These are phyloP conservation scores for Drosophila lini DNA, from an alignment of 1,140 invertebrate species.

Conservation along the genomic window DNA sequence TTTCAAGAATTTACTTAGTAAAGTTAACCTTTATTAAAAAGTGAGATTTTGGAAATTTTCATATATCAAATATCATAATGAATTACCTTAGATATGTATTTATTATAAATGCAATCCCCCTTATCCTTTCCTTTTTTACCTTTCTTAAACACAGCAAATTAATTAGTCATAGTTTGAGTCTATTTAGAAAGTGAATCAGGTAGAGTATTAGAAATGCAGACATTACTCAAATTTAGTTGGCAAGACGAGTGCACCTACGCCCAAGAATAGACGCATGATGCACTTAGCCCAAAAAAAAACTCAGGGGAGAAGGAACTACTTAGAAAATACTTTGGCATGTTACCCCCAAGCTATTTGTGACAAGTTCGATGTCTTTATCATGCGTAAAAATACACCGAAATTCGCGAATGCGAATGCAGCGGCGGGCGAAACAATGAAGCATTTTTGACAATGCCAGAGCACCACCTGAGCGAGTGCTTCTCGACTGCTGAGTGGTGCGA, in stretches of 20 bases:
- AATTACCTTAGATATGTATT: neutral
- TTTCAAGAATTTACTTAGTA: neutral
- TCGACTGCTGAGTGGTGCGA: slow-evolving; percentile 59
- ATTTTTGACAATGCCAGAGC: slow-evolving; percentile 75
- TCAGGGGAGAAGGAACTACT: slow-evolving; percentile 37
- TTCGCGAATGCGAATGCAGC: slow-evolving; percentile 56
- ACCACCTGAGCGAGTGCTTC: slow-evolving; percentile 40
- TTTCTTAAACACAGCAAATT: neutral
- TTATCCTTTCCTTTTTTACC: neutral
- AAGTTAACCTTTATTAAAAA: neutral
- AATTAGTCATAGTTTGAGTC: slow-evolving; percentile 17
- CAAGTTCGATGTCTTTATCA: slow-evolving; percentile 84
- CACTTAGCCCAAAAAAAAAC: slow-evolving; percentile 41
- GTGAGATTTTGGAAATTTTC: neutral
- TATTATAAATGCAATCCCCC: no score
- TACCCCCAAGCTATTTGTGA: slow-evolving; percentile 71
- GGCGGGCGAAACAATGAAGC: slow-evolving; percentile 59
- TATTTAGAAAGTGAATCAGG: slow-evolving; percentile 60
- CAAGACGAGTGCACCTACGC: slow-evolving; percentile 53
- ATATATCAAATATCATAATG: neutral
- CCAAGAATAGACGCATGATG: slow-evolving; percentile 78
- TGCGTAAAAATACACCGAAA: slow-evolving; percentile 71
- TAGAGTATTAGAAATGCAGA: slow-evolving; percentile 34
- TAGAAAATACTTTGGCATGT: slow-evolving; percentile 64
- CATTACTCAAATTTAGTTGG: slow-evolving; percentile 61